Evolutionary conservation across 1,140 invertebrate genomes (phyloP), one percentile per base, ranked within the genome.

Genomic region (Hesperophylax magnus): DNA sequence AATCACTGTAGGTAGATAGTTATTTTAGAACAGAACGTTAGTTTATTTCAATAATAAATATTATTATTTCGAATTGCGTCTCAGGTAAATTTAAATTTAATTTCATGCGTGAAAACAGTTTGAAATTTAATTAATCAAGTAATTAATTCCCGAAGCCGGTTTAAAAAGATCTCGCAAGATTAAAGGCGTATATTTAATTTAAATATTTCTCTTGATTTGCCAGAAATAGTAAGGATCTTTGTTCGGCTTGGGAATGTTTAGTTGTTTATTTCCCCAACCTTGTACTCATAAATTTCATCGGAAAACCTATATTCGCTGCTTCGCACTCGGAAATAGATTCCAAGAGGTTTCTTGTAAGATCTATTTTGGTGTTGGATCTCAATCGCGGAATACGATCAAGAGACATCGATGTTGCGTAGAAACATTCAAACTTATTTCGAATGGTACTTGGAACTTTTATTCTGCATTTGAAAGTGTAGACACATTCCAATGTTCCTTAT

Each of bases 281-380:
- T 71, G 67, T 47, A 52, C 39, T 14, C 39, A 9, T 52, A 71
- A 71, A 71, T 71, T 52, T 71, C 39, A 18, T 47, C 34, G 11
- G 34, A 8, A 47, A 52, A 71, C 67, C 34, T 71, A 71, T 71
- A 71, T 71, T 71, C 39, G 39, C 17, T 9, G n/a, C 34, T 52
- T 52, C n/a, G 9, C 34, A 18, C 34, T 71, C 39, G 7, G 22
- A 71, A 71, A 71, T 71, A 71, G 67, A 71, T 20, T 71, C 67
- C 17, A 47, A 71, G 67, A 71, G 67, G 67, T 71, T 71, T 71
- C 67, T 71, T 71, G 67, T 71, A n/a, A 39, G 22, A 52, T 71
- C 67, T 71, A 71, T 71, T 71, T 71, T 24, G 7, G 67, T 71
- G 9, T 71, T 47, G 34, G 18, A 52, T 71, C 67, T 71, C 67